A percentile compares a stretch with the other conserved stretches of the same genome.
phyloP scores from a whole-genome alignment of 1,140 invertebrate genomes.

The Chrysomallon squamiferum region DNA sequence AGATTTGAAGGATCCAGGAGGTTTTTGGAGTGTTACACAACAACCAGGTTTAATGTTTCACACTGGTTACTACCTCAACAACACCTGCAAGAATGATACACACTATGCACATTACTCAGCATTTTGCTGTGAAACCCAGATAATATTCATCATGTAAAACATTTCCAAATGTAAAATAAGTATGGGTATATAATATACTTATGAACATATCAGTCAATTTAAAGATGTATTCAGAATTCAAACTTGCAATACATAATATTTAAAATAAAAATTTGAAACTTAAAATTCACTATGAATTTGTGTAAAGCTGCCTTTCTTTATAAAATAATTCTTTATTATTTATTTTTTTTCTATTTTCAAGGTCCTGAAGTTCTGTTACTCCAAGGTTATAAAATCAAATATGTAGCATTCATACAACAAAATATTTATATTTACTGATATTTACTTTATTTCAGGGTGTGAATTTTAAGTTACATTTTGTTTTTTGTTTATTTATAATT shows the following conservation, averaged over 20 bases:
- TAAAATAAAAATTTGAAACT: neutral
- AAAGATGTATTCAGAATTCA: neutral
- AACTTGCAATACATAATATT: neutral
- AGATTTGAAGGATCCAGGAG: slow-evolving; percentile 73
- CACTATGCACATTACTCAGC: slow-evolving; percentile 80
- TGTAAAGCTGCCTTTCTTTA: no score
- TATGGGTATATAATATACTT: neutral
- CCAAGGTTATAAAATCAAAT: neutral
- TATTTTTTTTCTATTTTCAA: neutral
- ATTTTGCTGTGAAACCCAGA: slow-evolving; percentile 90
- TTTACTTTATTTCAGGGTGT: neutral
- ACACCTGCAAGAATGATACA: slow-evolving; percentile 73
- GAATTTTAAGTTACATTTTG: neutral
- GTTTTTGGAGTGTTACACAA: slow-evolving; percentile 77
- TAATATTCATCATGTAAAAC: slow-evolving; percentile 80
- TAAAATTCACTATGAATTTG: no score
- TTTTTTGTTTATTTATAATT: slow-evolving; percentile 42
- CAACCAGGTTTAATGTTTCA: slow-evolving; percentile 93
- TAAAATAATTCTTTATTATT: neutral
- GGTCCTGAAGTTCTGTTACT: neutral
- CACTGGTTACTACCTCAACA: slow-evolving; percentile 76
- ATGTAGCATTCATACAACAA: neutral
- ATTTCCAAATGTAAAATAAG: neutral
- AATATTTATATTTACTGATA: neutral
- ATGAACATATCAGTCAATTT: neutral